Evolutionary conservation across 2,113 vertebrate species (phyloP), one percentile per base, ranked within the genome.

Genomic region (Holacanthus passer): DNA sequence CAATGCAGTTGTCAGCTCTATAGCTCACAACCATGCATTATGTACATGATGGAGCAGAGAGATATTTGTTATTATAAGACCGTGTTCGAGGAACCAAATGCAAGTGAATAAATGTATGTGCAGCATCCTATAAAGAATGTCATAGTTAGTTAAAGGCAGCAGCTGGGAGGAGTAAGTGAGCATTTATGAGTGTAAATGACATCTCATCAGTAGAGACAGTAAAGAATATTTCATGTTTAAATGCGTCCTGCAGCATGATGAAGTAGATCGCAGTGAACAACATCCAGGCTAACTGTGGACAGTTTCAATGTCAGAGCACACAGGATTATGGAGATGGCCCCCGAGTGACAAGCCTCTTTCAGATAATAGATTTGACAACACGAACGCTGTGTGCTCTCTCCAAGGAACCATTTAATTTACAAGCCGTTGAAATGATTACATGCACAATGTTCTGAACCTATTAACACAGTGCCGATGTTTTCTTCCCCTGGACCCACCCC

Each of bases 371-470:
- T 81, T 73, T 79, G 70, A 73, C 87, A 81, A 63, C 52, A 58
- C 74, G 48, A 84, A 85, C 77, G 82, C 41, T 62, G 67, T 79
- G 73, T 84, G 66, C 82, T 60, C 71, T 89, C 87, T 85, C 87
- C 48, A 77, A 72, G 84, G 81, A 90, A 59, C 45, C 52, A 64
- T 87, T 89, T 87, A 5, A 92, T 89, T 83, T 84, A 79, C 70
- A 73, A 73, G 82, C 68, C 3, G 29, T 53, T 59, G 43, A 82
- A 72, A 77, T 76, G 56, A 87, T 79, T 89, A 87, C n/a, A 77
- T 35, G 31, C 72, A 71, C 67, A 77, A 72, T 76, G 80, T 87
- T 83, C 77, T 82, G 31, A 81, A 69, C 7, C 39, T 52, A 84
- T 77, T 79, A 85, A 84, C 22, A 50, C 48, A 82, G 65, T 76